These are phyloP conservation scores for Sarcophaga subvicina DNA, from an alignment of 2,888 invertebrate species.

Conservation along the genomic window DNA sequence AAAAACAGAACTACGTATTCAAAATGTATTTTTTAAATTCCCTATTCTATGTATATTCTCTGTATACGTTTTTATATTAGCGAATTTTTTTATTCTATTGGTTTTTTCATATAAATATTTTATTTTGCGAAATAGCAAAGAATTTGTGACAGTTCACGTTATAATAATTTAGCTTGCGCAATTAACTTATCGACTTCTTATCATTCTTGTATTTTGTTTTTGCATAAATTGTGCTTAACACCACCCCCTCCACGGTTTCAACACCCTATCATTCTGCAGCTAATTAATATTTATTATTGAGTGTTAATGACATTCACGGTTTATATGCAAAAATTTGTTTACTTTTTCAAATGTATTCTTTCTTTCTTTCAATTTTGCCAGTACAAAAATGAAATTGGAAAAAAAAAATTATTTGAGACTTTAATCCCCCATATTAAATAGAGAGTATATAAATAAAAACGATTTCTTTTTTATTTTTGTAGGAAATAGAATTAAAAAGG, in stretches of 20 bases:
- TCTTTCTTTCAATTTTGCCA: background rate
- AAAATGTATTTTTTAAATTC: background rate
- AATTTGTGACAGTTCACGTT: background rate
- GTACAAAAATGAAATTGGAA: background rate
- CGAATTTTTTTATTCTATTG: background rate
- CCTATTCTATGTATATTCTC: background rate
- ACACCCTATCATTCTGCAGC: background rate
- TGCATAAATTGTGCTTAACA: background rate
- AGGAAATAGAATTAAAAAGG: background rate
- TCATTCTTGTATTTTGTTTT: background rate
- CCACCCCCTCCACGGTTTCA: background rate
- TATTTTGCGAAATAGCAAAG: background rate
- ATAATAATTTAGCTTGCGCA: background rate
- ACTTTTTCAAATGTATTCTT: background rate
- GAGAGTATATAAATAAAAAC: no score
- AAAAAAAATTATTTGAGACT: background rate
- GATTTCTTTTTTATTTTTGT: background rate
- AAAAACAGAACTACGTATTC: background rate
- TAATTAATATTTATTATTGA: slow-evolving; percentile 32
- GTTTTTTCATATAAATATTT: background rate
- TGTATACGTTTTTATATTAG: background rate
- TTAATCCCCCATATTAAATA: background rate
- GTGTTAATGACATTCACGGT: slow-evolving; percentile 41
- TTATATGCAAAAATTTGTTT: background rate
- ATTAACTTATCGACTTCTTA: background rate